Evolutionary conservation across 2,888 invertebrate species (phyloP), one percentile per base, ranked within the genome.

Genomic region (Pogonocherus hispidulus): DNA sequence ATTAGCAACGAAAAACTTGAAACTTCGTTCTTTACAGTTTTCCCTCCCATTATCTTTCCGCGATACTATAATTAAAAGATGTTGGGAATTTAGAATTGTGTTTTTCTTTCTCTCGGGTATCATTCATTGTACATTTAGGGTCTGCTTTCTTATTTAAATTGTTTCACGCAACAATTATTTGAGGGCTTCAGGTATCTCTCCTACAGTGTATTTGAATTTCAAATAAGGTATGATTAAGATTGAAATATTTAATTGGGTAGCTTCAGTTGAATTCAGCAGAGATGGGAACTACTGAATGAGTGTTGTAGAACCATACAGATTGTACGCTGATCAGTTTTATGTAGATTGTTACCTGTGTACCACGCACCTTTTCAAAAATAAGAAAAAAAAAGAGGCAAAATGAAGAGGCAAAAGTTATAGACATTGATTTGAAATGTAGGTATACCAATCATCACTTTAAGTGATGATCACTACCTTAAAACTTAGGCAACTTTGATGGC

Each of bases 1-100:
- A 62, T 62, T 62, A 62, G 51, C 49, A 47, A 60, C 6, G 51
- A 62, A 62, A 51, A 62, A 49, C 51, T 62, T 37, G 35, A 20
- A 47, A 51, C 46, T 49, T 32, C 11, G 18, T 62, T n/a, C 37
- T 62, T 37, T 37, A 51, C 62, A 49, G 19, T 51, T 62, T 51
- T 51, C 49, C 51, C 22, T 62, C 51, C 37, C 49, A 62, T 49
- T 60, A 60, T 62, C 49, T 35, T 37, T 37, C 51, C 35, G n/a
- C 62, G 47, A 51, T 14, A 23, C 62, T 19, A 35, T 62, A 62
- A 62, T 59, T 59, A 59, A 54, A 59, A 59, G 59, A 59, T 59
- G 47, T 32, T 47, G 27, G 22, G 41, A 47, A 59, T 51, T 62
- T 37, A 51, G 51, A 62, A 27, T 62, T 62, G 35, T 62, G 62